A percentile compares a stretch with the other conserved stretches of the same genome.
phyloP scores from a whole-genome alignment of 1,140 invertebrate genomes.

The Wasmannia auropunctata region DNA sequence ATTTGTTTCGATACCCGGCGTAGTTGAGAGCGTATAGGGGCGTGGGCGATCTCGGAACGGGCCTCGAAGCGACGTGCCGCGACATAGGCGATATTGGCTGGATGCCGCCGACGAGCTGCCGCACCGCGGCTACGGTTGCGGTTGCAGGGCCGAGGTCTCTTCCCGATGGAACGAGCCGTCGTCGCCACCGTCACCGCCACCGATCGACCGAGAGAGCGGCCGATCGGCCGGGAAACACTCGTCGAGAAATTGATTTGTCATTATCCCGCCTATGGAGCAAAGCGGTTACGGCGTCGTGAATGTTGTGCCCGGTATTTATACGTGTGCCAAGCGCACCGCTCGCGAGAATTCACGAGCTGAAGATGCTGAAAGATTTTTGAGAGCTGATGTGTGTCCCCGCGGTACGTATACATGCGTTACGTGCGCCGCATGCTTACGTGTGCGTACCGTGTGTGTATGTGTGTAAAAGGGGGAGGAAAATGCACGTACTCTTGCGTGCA shows the following conservation, averaged over 20 bases:
- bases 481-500: constrained; percentile 18
- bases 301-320: constrained; percentile 38
- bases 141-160: not conserved
- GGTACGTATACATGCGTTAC: constrained; percentile 16
- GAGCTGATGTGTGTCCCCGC: constrained; percentile 8
- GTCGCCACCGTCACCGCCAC: not conserved
- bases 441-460: not conserved
- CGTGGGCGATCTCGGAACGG: constrained; percentile 73
- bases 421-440: not conserved
- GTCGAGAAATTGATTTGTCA: constrained; percentile 82
- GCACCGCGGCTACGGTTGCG: constrained; percentile 3
- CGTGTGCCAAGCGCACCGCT: not conserved
- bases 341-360: not conserved
- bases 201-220: not conserved
- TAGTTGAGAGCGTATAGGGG: not conserved
- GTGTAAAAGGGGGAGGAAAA: not conserved
- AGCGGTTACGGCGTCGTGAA: constrained; percentile 32
- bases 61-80: constrained; percentile 59
- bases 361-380: constrained; percentile 36
- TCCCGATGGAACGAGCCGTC: constrained; percentile 39
- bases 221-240: constrained; percentile 63
- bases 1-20: constrained; percentile 71
- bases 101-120: constrained; percentile 51
- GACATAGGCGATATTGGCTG: constrained; percentile 50
- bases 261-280: constrained; percentile 68